Base-by-base conservation (phyloP, 1,140 invertebrate species). In the Aphelinus atriplicis region DNA sequence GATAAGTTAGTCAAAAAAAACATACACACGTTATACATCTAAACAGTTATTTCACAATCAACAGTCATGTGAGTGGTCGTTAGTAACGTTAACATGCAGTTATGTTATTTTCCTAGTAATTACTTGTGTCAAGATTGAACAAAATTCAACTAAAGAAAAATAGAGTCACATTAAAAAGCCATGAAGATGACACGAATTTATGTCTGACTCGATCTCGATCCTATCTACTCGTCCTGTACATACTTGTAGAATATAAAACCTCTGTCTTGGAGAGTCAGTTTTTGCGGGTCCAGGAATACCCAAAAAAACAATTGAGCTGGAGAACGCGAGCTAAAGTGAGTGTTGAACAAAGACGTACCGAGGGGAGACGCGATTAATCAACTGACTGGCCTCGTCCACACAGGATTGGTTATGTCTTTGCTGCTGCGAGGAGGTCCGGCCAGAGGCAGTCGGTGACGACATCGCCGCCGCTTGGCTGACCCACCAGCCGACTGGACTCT, bases 401-500 rank as follows among this genome's bases (percentile, higher is more conserved):
- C 85, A 87, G 84, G 81, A 82, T 77, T 82, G 81, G 82, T 87
- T 86, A 82, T 84, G 82, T 69, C 84, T 85, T 77, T 83, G 83
- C 47, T 51, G 61, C 3, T 7, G 10, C 58, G 58, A 60, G n/a
- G 3, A n/a, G 82, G 82, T 86, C 81, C 84, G 81, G 60, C 80
- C 78, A 70, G 85, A 87, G 80, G 84, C 80, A 79, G 85, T 86
- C 80, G 84, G 86, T 83, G 87, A 87, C 83, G 84, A 85, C 84
- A 87, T 87, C 80, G 86, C 85, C 79, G 85, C 85, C 73, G 84
- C 85, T 82, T 87, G 85, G 81, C 85, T 87, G 81, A 87, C 85
- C 86, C 86, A 87, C 81, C 84, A 86, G 79, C 83, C 87, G 80
- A 86, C 82, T 80, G 85, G 86, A 84, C 86, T 88, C 82, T 88